phyloP scores from a whole-genome alignment of 2,888 invertebrate genomes.

The Abrostola tripartita region DNA sequence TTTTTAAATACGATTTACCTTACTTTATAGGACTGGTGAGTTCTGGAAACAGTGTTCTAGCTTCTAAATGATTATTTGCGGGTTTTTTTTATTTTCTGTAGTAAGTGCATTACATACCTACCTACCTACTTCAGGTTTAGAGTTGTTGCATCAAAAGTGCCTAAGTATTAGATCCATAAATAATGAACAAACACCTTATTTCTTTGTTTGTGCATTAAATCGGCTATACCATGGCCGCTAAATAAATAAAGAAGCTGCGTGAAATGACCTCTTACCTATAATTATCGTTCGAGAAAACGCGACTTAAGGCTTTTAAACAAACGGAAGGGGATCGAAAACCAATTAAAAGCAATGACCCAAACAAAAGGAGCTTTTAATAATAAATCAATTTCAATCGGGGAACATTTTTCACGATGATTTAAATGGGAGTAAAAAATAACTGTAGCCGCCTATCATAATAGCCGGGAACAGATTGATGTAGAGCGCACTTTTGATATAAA shows the following conservation, averaged over 20 bases:
- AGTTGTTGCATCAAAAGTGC: not conserved
- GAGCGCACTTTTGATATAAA: slow-evolving; percentile 14
- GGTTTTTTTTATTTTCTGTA: no score
- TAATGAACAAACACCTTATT: not conserved
- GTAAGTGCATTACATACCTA: no score
- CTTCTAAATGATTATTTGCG: slow-evolving; percentile 21
- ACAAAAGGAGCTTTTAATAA: slow-evolving; percentile 52
- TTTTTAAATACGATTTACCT: slow-evolving; percentile 47
- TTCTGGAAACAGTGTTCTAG: slow-evolving; percentile 39
- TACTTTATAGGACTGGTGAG: slow-evolving; percentile 32
- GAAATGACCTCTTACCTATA: slow-evolving; percentile 12
- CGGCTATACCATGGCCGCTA: not conserved
- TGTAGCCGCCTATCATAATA: slow-evolving; percentile 20
- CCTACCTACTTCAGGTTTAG: no score
- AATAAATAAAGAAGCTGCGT: not conserved
- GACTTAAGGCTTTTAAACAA: slow-evolving; percentile 44
- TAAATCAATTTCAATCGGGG: slow-evolving; percentile 47
- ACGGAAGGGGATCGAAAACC: slow-evolving; percentile 50
- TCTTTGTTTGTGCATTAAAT: not conserved
- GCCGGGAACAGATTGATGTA: slow-evolving; percentile 22
- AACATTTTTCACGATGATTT: slow-evolving; percentile 28
- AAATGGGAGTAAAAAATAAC: slow-evolving; percentile 41
- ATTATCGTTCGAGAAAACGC: slow-evolving; percentile 26
- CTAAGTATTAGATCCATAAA: not conserved
- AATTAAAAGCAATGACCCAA: slow-evolving; percentile 56